A percentile compares a stretch with the other conserved stretches of the same genome.
These are phyloP conservation scores for Nansenia antarctica DNA, from an alignment of 2,113 vertebrate species.

Conservation along the genomic window DNA sequence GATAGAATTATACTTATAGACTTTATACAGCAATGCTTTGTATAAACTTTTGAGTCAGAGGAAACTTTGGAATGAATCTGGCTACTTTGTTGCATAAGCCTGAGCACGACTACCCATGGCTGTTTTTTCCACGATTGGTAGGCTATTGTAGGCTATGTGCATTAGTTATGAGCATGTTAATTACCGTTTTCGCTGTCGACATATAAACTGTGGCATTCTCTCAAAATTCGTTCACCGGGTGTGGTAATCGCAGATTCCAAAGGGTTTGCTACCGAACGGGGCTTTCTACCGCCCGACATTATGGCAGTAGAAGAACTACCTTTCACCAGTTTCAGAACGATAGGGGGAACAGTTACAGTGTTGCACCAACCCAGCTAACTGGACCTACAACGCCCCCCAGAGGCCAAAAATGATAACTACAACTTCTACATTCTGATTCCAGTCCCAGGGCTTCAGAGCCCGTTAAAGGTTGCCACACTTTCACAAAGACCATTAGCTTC, in stretches of 20 bases:
- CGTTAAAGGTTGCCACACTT: too few species aligned
- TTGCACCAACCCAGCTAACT: slow-evolving; percentile 58
- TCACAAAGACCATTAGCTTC: too few species aligned
- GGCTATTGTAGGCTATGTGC: not conserved
- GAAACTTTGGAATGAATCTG: not conserved
- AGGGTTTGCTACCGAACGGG: slow-evolving; percentile 74
- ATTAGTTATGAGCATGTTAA: slow-evolving; percentile 12
- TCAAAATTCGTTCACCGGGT: slow-evolving; percentile 76
- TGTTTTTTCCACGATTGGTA: not conserved
- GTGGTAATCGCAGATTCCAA: slow-evolving; percentile 74
- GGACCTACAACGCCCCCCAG: slow-evolving; percentile 38
- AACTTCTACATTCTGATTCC: too few species aligned
- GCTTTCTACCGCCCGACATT: slow-evolving; percentile 74
- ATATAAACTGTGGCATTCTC: slow-evolving; percentile 77
- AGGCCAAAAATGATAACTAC: not conserved
- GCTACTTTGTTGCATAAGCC: slow-evolving; percentile 16
- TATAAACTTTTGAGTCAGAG: not conserved
- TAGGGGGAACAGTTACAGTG: slow-evolving; percentile 61
- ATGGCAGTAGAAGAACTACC: slow-evolving; percentile 17
- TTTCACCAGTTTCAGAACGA: not conserved
- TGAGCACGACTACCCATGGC: not conserved
- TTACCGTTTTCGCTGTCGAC: slow-evolving; percentile 78
- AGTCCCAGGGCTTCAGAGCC: too few species aligned
- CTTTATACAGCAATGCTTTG: not conserved
- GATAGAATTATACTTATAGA: too few species aligned